phyloP scores from a whole-genome alignment of 2,888 invertebrate species.

The Nasonovia ribisnigri region DNA sequence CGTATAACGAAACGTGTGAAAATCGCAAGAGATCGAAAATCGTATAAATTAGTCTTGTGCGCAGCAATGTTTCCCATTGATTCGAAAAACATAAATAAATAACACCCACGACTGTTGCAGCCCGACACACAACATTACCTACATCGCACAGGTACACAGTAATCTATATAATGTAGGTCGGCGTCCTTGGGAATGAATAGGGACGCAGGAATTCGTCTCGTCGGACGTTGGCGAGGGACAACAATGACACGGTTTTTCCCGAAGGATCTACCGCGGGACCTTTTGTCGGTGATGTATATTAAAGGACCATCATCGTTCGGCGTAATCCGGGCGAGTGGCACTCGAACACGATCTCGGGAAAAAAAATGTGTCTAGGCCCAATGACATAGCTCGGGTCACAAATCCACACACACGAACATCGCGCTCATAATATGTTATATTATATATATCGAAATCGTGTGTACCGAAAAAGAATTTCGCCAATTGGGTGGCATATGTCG shows the following conservation, averaged over 20 bases:
- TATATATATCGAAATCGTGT: conserved; percentile 6
- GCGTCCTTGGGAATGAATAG: conserved; percentile 39
- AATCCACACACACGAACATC: not conserved
- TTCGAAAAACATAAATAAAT: not conserved
- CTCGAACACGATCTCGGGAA: conserved; percentile 54
- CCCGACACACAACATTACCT: not conserved
- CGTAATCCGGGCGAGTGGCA: conserved; percentile 55
- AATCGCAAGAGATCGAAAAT: not conserved
- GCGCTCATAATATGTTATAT: not conserved
- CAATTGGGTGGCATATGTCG: conserved; percentile 53
- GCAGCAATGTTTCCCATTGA: not conserved
- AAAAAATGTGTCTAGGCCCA: not conserved
- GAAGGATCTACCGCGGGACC: not conserved
- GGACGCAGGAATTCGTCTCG: conserved; percentile 28
- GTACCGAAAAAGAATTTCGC: conserved; percentile 51
- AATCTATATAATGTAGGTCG: conserved; percentile 2
- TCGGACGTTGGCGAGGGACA: conserved; percentile 40
- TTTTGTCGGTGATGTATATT: conserved; percentile 39
- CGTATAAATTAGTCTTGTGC: conserved; percentile 36
- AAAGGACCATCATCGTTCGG: conserved; percentile 36
- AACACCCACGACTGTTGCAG: conserved; percentile 21
- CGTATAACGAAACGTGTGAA: conserved; percentile 35
- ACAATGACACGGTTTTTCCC: conserved; percentile 58
- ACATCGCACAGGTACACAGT: not conserved
- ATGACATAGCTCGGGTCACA: not conserved